Evolutionary conservation across 2,113 vertebrate genomes (phyloP).

Genomic region (Dromaius novaehollandiae): DNA sequence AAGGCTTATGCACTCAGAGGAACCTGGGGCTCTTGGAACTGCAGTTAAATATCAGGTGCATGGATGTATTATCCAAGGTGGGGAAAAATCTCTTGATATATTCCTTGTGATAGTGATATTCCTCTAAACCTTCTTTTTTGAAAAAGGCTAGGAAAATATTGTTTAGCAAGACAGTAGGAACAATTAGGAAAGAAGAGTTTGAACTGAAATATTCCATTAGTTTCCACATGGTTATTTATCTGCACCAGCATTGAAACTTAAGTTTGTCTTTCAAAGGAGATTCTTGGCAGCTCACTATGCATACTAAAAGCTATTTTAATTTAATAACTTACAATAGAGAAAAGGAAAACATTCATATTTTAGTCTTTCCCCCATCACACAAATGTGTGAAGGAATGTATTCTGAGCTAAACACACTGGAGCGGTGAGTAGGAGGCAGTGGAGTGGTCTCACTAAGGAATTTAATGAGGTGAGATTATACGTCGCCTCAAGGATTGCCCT

Average conservation of each 20-base stretch:
- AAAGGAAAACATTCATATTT: neutral
- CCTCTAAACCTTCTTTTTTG: neutral
- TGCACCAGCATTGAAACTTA: neutral
- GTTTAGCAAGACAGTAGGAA: neutral
- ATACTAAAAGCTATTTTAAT: neutral
- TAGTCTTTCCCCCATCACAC: neutral
- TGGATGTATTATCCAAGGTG: neutral
- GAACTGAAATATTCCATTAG: neutral
- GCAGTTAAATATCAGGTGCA: neutral
- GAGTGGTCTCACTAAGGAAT: neutral
- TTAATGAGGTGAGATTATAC: conserved; percentile 43
- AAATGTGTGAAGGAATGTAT: neutral
- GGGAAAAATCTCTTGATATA: neutral
- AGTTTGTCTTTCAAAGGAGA: neutral
- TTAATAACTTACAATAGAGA: neutral
- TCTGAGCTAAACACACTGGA: neutral
- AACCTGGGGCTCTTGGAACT: neutral
- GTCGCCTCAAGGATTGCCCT: neutral
- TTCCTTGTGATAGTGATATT: neutral
- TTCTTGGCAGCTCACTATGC: neutral
- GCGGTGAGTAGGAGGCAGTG: neutral
- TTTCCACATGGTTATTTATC: neutral
- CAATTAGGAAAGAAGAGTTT: neutral
- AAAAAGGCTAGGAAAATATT: neutral
- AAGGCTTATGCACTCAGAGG: rapidly evolving